Base-by-base conservation (phyloP, 2,888 invertebrate genomes). In the Caenorhabditis virilis region DNA sequence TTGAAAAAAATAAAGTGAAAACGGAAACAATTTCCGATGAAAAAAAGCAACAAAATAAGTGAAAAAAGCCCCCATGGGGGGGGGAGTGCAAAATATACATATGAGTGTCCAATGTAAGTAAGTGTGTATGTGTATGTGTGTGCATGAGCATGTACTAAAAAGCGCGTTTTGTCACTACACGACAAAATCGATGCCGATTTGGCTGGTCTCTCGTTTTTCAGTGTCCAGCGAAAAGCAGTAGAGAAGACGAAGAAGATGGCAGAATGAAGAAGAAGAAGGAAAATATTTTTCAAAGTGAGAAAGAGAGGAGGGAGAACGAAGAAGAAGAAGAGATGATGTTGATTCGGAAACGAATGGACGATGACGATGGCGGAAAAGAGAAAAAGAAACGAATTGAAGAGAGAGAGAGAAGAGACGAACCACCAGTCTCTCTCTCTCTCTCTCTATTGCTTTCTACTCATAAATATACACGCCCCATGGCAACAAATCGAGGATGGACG, bases 401-500 rank as follows among this genome's bases (percentile, higher is more conserved):
- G 13, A 30, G 13, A 30, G 13, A 13, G 30, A 30, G 30, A 30
- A 30, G 13, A 30, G 13, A 30, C 13, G 13, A 30, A 9, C 30
- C 7, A 6, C 30, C 7, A 30, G 53, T 43, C 46, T 46, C 58
- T 58, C 51, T 46, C 43, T 50, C 30, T 30, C 30, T 30, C 30
- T 30, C 30, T 30, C 30, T 30, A 6, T 30, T 13, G 6, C 30
- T 6, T 51, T 30, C 18, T 58, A 46, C 38, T 46, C 30, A 49
- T 49, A 49, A 45, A 50, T 50, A 61, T 50, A 46, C 53, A 60
- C 43, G 43, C 35, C 36, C 39, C 48, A 49, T 22, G 23, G 33
- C 46, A 61, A 51, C 20, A n/a, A 60, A 61, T 51, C 50, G 50
- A 61, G 53, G 50, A 55, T 51, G 54, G 54, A 54, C 55, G 50